phyloP scores from a whole-genome alignment of 2,888 invertebrate genomes.

The Cheilosia soror region DNA sequence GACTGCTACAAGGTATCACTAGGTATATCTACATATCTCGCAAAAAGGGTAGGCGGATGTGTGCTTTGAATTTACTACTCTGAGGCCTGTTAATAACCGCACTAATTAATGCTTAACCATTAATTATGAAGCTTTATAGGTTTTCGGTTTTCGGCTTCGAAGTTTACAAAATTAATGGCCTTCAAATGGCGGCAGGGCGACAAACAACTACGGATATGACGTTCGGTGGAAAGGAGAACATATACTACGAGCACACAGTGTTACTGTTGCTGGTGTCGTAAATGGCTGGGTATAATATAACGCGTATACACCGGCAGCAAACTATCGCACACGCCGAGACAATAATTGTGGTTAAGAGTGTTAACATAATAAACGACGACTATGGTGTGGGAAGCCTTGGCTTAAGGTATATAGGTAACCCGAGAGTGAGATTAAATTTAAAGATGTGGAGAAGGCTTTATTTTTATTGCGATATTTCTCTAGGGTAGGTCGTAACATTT shows the following conservation, averaged over 20 bases:
- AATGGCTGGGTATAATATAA: conserved; percentile 19
- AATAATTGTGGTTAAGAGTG: conserved; percentile 57
- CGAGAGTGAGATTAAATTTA: too few relatives aligned
- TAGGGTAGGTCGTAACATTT: too few relatives aligned
- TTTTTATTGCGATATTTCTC: too few relatives aligned
- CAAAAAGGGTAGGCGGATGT: conserved; percentile 5
- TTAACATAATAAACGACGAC: conserved; percentile 51
- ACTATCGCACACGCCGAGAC: conserved; percentile 34
- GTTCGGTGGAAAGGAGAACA: background rate
- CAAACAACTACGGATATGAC: background rate
- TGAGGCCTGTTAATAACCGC: conserved; percentile 75
- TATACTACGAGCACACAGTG: conserved; percentile 12
- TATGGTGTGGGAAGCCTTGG: background rate
- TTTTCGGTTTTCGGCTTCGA: conserved; percentile 74
- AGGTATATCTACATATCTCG: background rate
- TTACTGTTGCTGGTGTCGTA: conserved; percentile 22
- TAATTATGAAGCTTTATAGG: conserved; percentile 73
- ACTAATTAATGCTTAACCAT: conserved; percentile 76
- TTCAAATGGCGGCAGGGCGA: conserved; percentile 39
- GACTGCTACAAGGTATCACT: conserved; percentile 17
- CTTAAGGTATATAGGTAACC: too few relatives aligned
- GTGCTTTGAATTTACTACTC: conserved; percentile 70
- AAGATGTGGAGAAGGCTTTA: too few relatives aligned
- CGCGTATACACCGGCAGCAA: conserved; percentile 40
- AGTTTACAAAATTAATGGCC: conserved; percentile 71